Evolutionary conservation across 1,140 invertebrate species (phyloP).

Genomic region (Trachelipus rathkii): DNA sequence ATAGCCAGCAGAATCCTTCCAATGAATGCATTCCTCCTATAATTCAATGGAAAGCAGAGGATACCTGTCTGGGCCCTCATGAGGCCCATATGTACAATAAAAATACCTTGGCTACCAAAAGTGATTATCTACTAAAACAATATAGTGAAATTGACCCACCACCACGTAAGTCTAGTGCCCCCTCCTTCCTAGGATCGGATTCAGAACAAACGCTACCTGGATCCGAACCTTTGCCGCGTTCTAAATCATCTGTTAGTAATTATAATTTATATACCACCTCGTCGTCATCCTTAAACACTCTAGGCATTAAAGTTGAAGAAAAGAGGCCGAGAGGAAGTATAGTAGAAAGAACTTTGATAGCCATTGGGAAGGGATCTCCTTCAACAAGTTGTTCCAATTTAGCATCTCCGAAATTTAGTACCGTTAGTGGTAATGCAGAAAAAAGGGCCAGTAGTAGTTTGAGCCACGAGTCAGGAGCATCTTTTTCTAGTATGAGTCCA

Average conservation of each 20-base stretch:
- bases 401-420: slow-evolving; percentile 26
- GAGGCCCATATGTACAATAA: slow-evolving; percentile 41
- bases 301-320: slow-evolving; percentile 34
- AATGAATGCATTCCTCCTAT: background rate
- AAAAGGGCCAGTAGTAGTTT: slow-evolving; percentile 41
- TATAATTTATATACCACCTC: slow-evolving; percentile 33
- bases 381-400: slow-evolving; percentile 39
- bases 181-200: slow-evolving; percentile 29
- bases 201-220: too few relatives aligned
- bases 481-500: slow-evolving; percentile 39
- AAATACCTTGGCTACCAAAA: slow-evolving; percentile 39
- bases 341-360: background rate
- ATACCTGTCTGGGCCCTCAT: background rate
- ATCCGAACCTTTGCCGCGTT: slow-evolving; percentile 21
- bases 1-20: background rate
- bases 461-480: slow-evolving; percentile 43
- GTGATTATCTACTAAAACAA: slow-evolving; percentile 41
- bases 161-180: slow-evolving; percentile 44
- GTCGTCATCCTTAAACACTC: slow-evolving; percentile 30
- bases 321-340: slow-evolving; percentile 21
- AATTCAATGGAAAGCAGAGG: background rate
- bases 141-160: slow-evolving; percentile 38
- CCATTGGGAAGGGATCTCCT: slow-evolving; percentile 4
- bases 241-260: slow-evolving; percentile 35
- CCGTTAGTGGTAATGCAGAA: slow-evolving; percentile 29